Evolutionary conservation across 2,888 invertebrate genomes (phyloP).

Genomic region (Andrena camellia): DNA sequence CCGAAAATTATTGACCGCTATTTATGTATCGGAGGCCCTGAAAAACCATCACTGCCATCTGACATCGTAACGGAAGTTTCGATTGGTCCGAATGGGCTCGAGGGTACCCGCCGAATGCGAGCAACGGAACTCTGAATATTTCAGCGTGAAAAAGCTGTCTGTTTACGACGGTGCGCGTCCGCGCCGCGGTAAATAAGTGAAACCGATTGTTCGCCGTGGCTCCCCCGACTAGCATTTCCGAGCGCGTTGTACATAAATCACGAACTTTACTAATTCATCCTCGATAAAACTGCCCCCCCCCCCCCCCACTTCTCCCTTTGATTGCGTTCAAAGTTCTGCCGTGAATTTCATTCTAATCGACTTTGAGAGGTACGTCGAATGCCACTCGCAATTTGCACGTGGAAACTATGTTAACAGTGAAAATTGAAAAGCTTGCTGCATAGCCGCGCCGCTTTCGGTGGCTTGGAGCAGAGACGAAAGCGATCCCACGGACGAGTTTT

Average conservation of each 20-base stretch:
- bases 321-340: slow-evolving; percentile 23
- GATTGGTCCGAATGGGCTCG: neutral
- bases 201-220: neutral
- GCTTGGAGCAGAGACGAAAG: neutral
- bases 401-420: neutral
- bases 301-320: neutral
- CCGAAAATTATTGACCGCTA: slow-evolving; percentile 31
- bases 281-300: slow-evolving; percentile 4
- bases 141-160: neutral
- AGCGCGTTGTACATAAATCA: slow-evolving; percentile 11
- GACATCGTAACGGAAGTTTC: slow-evolving; percentile 17
- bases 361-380: neutral
- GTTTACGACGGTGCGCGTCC: no score
- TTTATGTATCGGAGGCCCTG: slow-evolving; percentile 4
- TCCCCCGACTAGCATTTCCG: neutral
- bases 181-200: slow-evolving; percentile 11
- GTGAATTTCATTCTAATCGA: slow-evolving; percentile 26
- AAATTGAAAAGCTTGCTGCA: neutral
- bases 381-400: slow-evolving; percentile 22
- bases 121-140: neutral
- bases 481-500: neutral
- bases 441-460: neutral
- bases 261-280: slow-evolving; percentile 35
- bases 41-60: slow-evolving; percentile 3
- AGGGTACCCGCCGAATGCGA: neutral